Percentiles rank a stretch among this genome's conserved stretches.
Evolutionary conservation across 2,797 vertebrate genomes (phyloP).

Genomic region (Squalus acanthias): DNA sequence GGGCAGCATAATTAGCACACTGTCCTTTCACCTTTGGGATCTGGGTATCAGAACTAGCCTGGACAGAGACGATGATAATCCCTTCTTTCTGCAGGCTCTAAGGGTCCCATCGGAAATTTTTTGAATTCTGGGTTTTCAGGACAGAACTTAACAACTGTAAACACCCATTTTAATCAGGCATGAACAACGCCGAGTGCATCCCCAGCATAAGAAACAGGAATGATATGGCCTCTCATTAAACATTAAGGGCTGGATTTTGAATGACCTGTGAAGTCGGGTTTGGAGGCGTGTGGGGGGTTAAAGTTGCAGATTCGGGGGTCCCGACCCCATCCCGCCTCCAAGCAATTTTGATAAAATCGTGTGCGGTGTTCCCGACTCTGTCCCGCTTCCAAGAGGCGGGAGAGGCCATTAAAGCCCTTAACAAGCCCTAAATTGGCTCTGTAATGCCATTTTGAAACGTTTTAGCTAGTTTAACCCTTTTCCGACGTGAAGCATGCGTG

Average conservation of each 20-base stretch:
- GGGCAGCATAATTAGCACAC: not conserved
- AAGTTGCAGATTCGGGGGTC: no score
- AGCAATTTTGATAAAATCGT: no score
- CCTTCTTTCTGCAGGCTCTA: not conserved
- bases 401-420: no score
- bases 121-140: not conserved
- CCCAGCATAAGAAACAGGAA: not conserved
- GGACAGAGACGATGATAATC: not conserved
- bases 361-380: no score
- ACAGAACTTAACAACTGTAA: not conserved
- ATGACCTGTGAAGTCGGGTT: no score
- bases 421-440: no score
- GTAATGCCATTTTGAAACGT: no score
- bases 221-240: not conserved
- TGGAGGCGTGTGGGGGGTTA: no score
- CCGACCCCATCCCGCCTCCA: no score
- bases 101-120: not conserved
- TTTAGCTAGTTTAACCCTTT: no score
- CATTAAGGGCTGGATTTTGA: not conserved
- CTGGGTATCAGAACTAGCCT: not conserved
- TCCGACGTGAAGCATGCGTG: no score
- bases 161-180: not conserved
- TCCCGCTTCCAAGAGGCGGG: no score
- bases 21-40: not conserved
- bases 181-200: not conserved